These are phyloP conservation scores for Chelon auratus DNA, from an alignment of 2,797 vertebrate genomes.

Conservation along the genomic window DNA sequence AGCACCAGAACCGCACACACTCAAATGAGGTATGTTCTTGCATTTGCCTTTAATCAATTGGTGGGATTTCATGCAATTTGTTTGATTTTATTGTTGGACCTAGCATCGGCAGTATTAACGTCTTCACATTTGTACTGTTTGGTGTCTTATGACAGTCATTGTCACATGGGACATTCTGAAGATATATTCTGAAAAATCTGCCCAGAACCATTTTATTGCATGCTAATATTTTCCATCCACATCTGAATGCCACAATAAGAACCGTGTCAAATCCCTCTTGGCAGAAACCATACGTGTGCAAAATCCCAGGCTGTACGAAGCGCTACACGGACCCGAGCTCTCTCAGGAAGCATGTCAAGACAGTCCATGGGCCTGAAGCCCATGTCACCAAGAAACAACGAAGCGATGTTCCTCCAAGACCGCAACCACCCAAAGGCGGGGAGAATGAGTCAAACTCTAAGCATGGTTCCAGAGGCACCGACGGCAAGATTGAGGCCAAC, in stretches of 20 bases:
- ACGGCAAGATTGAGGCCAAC: slow-evolving; percentile 87
- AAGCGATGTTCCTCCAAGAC: slow-evolving; percentile 86
- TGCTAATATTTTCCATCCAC: not conserved
- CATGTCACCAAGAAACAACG: slow-evolving; percentile 98
- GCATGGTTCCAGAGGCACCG: slow-evolving; percentile 79
- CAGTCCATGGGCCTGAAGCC: slow-evolving; percentile 96
- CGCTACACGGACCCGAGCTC: slow-evolving; percentile 98
- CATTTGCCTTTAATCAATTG: not conserved
- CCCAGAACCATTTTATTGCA: not conserved
- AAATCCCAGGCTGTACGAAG: slow-evolving; percentile 97
- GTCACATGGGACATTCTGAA: not conserved
- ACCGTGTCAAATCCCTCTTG: slow-evolving; percentile 13
- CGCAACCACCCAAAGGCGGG: slow-evolving; percentile 88
- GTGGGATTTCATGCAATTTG: not conserved
- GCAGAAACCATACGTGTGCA: slow-evolving; percentile 99
- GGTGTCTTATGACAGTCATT: no score
- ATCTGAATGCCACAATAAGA: not conserved
- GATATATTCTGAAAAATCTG: not conserved
- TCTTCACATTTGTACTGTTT: not conserved
- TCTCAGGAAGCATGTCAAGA: slow-evolving; percentile 98
- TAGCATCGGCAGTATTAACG: not conserved
- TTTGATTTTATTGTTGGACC: not conserved
- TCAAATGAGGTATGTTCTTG: slow-evolving; percentile 92
- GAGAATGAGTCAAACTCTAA: slow-evolving; percentile 89
- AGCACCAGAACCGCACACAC: slow-evolving; percentile 99